These are phyloP conservation scores for Bicyclus anynana DNA, from an alignment of 1,140 invertebrate genomes.

Conservation along the genomic window DNA sequence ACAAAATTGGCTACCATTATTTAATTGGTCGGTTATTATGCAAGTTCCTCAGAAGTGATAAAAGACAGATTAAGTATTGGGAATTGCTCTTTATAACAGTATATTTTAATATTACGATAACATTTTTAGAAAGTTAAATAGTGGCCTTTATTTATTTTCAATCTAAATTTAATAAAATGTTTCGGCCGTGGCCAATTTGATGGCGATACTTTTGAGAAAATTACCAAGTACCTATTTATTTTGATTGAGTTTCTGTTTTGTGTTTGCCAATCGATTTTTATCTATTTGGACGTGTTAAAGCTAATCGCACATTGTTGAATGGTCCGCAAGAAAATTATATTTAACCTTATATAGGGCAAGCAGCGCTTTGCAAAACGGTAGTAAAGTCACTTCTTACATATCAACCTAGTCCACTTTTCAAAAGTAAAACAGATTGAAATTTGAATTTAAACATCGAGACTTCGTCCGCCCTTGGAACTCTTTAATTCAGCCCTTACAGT, in stretches of 20 bases:
- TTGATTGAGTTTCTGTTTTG: conserved; percentile 14
- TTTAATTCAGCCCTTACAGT: too few species aligned
- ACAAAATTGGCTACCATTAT: conserved; percentile 50
- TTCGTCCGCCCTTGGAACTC: too few species aligned
- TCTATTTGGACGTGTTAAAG: too few species aligned
- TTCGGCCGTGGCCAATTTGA: conserved; percentile 17
- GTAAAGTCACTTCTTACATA: too few species aligned
- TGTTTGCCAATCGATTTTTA: background rate
- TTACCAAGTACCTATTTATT: conserved; percentile 12
- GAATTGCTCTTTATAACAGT: conserved; percentile 19
- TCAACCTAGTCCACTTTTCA: too few species aligned
- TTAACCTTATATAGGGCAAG: too few species aligned
- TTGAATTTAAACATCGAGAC: too few species aligned
- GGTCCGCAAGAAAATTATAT: too few species aligned
- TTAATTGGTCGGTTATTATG: conserved; percentile 46
- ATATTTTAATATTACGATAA: conserved; percentile 10
- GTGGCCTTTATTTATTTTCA: conserved; percentile 24
- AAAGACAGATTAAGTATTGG: conserved; percentile 34
- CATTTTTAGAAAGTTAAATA: conserved; percentile 25
- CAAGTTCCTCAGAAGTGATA: conserved; percentile 44
- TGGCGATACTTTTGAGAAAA: conserved; percentile 11
- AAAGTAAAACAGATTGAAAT: too few species aligned
- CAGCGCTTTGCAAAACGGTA: too few species aligned
- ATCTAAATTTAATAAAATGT: conserved; percentile 16
- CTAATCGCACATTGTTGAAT: too few species aligned